phyloP scores from a whole-genome alignment of 2,797 vertebrate genomes.

The Pangasius krempfi region DNA sequence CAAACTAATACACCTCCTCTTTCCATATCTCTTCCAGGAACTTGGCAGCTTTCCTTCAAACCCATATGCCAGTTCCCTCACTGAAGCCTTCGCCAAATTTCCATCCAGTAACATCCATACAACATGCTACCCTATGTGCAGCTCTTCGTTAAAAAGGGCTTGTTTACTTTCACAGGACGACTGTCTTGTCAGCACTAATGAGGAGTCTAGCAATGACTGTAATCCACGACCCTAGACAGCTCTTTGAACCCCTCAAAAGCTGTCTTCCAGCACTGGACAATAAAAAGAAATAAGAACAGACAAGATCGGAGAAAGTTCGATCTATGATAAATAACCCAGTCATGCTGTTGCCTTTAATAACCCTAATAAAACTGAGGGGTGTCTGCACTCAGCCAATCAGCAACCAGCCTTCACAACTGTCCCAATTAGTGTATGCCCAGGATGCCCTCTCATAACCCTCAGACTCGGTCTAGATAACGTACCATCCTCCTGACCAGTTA shows the following conservation, averaged over 20 bases:
- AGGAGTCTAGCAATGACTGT: neutral
- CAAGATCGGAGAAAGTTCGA: neutral
- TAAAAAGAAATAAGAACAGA: neutral
- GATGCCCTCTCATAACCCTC: constrained; percentile 2
- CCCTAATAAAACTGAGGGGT: neutral
- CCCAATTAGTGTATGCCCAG: constrained; percentile 13
- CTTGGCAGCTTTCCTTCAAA: neutral
- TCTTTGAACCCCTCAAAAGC: neutral
- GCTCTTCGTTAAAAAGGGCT: neutral
- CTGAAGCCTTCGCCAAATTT: neutral
- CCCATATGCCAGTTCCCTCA: neutral
- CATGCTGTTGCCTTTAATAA: neutral
- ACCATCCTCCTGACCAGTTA: constrained; percentile 1
- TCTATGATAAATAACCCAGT: neutral
- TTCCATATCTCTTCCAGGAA: neutral
- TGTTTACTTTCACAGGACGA: constrained; percentile 8
- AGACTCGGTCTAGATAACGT: neutral
- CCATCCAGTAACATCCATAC: neutral
- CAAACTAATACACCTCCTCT: neutral
- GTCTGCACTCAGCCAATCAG: constrained; percentile 1
- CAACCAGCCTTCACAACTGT: neutral
- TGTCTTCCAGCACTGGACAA: neutral
- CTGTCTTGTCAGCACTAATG: constrained; percentile 5
- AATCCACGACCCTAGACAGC: neutral
- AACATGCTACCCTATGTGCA: neutral